Conservation (phyloP, 1,140 invertebrate species). For the Atopsyche davidsoni region DNA sequence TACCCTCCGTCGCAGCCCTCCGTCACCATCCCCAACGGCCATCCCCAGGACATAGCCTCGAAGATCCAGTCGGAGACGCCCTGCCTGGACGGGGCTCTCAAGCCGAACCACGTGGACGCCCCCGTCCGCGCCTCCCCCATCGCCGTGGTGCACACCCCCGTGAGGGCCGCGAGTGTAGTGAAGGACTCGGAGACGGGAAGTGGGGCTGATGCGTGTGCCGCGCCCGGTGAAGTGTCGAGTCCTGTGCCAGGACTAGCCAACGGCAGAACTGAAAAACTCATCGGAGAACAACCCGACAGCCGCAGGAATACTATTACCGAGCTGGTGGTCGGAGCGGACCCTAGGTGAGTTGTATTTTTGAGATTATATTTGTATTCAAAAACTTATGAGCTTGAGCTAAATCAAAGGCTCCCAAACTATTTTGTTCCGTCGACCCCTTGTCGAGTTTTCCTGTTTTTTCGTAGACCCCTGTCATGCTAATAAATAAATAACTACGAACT, state of each 20-base stretch:
- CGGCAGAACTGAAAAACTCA: slow-evolving; percentile 66
- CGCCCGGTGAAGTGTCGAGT: slow-evolving; percentile 19
- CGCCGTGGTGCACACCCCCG: slow-evolving; percentile 4
- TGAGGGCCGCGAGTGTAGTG: slow-evolving; percentile 9
- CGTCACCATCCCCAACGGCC: slow-evolving; percentile 24
- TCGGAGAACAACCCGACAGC: slow-evolving; percentile 56
- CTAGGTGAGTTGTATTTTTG: slow-evolving; percentile 43
- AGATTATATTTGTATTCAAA: slow-evolving; percentile 3
- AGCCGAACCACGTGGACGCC: slow-evolving; percentile 1
- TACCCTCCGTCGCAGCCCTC: slow-evolving; percentile 33
- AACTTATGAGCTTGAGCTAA: no score
- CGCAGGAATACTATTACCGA: slow-evolving; percentile 51
- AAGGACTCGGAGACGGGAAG: slow-evolving; percentile 1
- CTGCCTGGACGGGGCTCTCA: slow-evolving; percentile 6
- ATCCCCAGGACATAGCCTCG: slow-evolving; percentile 31
- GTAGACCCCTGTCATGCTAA: no score
- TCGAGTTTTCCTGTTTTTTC: no score
- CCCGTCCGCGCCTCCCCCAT: slow-evolving; percentile 1
- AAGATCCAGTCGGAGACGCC: slow-evolving; percentile 38
- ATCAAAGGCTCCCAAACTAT: no score
- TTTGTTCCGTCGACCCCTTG: no score
- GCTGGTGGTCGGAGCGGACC: slow-evolving; percentile 46
- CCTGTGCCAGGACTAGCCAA: slow-evolving; percentile 43
- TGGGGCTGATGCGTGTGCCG: no score
- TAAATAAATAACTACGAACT: no score